Evolutionary conservation across 1,140 invertebrate genomes (phyloP).

Genomic region (Anoplolepis gracilipes): DNA sequence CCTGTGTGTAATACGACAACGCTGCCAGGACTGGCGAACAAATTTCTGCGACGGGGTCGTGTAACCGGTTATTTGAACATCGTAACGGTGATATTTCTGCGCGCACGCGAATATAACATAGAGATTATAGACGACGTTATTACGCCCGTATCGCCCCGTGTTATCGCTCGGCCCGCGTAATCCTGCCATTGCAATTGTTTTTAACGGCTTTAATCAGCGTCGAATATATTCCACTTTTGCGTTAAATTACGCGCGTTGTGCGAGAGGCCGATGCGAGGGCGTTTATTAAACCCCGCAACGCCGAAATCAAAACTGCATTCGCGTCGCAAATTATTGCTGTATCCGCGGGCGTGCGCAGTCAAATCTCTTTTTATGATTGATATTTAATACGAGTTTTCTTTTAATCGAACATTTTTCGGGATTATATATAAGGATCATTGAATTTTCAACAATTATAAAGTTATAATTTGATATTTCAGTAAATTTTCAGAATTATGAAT

Average conservation of each 20-base stretch:
- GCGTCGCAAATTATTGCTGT: constrained; percentile 1
- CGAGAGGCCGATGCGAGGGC: not conserved
- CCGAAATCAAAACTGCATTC: constrained; percentile 53
- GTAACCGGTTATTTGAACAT: constrained; percentile 50
- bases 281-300: constrained; percentile 36
- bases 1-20: constrained; percentile 57
- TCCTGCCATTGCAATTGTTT: constrained; percentile 56
- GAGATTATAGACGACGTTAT: constrained; percentile 57
- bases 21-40: constrained; percentile 24
- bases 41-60: constrained; percentile 33
- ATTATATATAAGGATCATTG: not conserved
- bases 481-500: not conserved
- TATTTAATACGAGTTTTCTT: not conserved
- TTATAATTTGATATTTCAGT: not conserved
- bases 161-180: constrained; percentile 43
- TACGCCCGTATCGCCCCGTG: constrained; percentile 35
- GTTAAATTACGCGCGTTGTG: constrained; percentile 42
- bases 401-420: not conserved
- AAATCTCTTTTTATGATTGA: constrained; percentile 10
- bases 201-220: constrained; percentile 58
- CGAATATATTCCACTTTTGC: constrained; percentile 43
- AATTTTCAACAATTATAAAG: not conserved
- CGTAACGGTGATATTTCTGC: constrained; percentile 58
- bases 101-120: constrained; percentile 52
- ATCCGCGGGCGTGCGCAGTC: not conserved